phyloP scores from a whole-genome alignment of 2,797 vertebrate species.

The Enteromius afrohamiltoni region DNA sequence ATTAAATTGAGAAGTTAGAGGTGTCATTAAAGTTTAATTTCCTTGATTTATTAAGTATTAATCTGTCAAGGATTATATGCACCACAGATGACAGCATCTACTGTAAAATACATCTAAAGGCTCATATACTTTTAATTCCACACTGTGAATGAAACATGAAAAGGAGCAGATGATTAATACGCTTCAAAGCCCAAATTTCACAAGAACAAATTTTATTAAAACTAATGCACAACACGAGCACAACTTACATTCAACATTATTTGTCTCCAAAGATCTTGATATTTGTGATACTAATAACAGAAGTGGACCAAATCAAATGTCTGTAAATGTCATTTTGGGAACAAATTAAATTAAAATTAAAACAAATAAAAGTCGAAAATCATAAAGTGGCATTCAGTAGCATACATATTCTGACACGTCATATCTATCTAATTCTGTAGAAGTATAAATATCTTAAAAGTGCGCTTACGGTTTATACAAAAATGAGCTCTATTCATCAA shows the following conservation, averaged over 20 bases:
- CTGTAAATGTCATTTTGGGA: constrained; percentile 26
- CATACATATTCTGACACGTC: constrained; percentile 72
- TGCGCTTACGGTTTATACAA: constrained; percentile 77
- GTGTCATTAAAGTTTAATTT: background rate
- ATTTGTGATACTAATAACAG: constrained; percentile 49
- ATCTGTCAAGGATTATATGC: background rate
- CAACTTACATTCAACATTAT: constrained; percentile 64
- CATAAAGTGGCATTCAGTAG: constrained; percentile 51
- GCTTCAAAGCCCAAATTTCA: constrained; percentile 48
- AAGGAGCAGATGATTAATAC: constrained; percentile 6
- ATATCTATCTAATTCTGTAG: constrained; percentile 83
- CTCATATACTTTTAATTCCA: background rate
- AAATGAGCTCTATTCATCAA: constrained; percentile 79
- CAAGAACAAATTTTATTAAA: constrained; percentile 63
- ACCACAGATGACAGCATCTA: background rate
- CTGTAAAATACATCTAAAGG: background rate
- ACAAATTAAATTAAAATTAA: no score
- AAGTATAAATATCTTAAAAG: constrained; percentile 79
- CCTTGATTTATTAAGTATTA: background rate
- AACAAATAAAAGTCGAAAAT: constrained; percentile 32
- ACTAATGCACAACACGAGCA: constrained; percentile 63
- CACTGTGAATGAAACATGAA: background rate
- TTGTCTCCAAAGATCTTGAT: constrained; percentile 57
- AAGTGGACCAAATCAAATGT: constrained; percentile 46
- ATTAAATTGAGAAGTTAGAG: background rate